phyloP scores from a whole-genome alignment of 2,113 vertebrate species.

The Azemiops feae region DNA sequence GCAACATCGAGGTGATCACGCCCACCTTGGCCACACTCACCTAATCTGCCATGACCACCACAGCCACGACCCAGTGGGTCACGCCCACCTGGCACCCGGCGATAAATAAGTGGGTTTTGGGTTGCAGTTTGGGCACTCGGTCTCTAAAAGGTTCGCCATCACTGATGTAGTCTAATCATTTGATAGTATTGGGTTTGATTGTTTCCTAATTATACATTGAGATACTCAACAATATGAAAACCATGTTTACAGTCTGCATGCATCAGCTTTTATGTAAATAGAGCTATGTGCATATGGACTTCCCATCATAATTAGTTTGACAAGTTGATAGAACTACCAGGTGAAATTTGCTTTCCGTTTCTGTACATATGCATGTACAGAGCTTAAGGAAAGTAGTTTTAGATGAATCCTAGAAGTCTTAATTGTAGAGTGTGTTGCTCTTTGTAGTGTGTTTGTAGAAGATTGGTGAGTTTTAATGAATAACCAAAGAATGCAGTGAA shows the following conservation, averaged over 20 bases:
- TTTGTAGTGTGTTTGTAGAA: conserved; percentile 14
- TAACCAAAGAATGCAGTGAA: background rate
- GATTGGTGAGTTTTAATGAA: background rate
- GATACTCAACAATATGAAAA: background rate
- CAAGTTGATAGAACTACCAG: background rate
- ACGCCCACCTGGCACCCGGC: too few species aligned
- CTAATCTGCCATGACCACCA: too few species aligned
- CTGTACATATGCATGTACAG: background rate
- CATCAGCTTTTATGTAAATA: too few species aligned
- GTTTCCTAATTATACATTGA: background rate
- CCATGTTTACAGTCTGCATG: background rate
- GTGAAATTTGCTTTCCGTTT: background rate
- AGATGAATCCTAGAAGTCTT: background rate
- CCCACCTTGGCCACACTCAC: too few species aligned
- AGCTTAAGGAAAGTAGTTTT: background rate
- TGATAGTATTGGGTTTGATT: background rate
- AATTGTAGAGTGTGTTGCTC: conserved; percentile 9
- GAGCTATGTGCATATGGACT: background rate
- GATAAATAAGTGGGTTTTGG: too few species aligned
- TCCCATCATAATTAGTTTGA: background rate
- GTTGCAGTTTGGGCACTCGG: too few species aligned
- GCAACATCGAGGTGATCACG: too few species aligned
- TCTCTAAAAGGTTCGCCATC: too few species aligned
- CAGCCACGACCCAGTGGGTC: too few species aligned
- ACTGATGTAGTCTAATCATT: too few species aligned